Base-by-base conservation (phyloP, 2,888 invertebrate genomes). In the Atrina japonica region DNA sequence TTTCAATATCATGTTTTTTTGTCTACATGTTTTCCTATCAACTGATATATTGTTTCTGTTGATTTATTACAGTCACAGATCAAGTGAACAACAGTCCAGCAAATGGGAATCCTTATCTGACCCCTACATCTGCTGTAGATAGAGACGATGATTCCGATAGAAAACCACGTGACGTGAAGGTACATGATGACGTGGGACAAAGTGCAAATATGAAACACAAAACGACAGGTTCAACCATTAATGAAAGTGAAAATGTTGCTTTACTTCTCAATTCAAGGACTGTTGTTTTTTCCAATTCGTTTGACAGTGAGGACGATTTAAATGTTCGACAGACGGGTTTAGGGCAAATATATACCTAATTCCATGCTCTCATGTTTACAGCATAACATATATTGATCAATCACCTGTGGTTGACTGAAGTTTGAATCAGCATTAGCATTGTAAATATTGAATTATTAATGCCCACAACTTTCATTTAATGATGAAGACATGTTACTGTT, bases 171-270 rank as follows among this genome's bases (percentile, higher is more conserved):
- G 35, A 5, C 11, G 35, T 35, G 35, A 35, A 35, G 6, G 5
- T 35, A 11, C 35, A 35, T 7, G 5, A 7, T 5, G 35, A 35
- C 35, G 35, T 35, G 5, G 11, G 35, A 5, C 5, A 35, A 5
- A 35, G 11, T 35, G 35, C 35, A 5, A 35, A 35, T 35, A 11
- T 35, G 5, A 52, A 18, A 23, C 11, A 52, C 23, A 25, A 18
- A 7, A 6, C 6, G 3, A 21, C 25, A 23, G 16, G 6, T 3
- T 29, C 43, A 29, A n/a, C 60, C 9, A 16, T 16, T n/a, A 49
- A 35, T 25, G 66, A 58, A 18, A 30, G 65, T 9, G 66, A 66
- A 27, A 66, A 66, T 35, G 49, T 66, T 6, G 66, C 66, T 23
- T 30, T 66, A 18, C 47, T 66, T 23, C 35, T 66, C 25, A 49